Conservation (phyloP, 2,113 vertebrate genomes). For the Urocolius indicus region DNA sequence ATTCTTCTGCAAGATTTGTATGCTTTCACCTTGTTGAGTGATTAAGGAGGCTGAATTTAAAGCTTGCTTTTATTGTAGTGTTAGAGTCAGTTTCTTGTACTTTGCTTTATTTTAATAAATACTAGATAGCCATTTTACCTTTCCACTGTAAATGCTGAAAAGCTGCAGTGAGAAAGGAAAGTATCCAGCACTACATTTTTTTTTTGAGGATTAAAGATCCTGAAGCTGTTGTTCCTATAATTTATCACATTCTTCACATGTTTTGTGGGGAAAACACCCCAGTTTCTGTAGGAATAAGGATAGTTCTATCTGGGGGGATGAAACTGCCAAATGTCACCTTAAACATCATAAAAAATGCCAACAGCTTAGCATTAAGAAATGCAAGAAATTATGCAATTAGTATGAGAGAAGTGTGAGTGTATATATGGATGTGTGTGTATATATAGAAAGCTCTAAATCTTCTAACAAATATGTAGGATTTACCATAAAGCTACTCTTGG, state of each 20-base stretch:
- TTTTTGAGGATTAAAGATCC: background rate
- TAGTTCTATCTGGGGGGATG: background rate
- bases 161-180: background rate
- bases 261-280: background rate
- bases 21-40: background rate
- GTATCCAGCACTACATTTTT: background rate
- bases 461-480: background rate
- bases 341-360: background rate
- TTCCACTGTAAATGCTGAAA: background rate
- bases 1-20: background rate
- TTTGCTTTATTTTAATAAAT: background rate
- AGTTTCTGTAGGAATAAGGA: background rate
- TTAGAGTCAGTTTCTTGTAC: background rate
- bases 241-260: background rate
- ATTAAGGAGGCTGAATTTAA: background rate
- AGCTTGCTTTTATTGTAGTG: background rate
- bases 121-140: background rate
- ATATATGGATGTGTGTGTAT: background rate
- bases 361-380: background rate
- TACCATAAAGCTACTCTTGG: slow-evolving; percentile 3
- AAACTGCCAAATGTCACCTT: background rate
- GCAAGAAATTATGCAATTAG: background rate
- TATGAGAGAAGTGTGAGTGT: background rate
- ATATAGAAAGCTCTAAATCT: background rate
- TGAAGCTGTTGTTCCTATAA: background rate